A percentile compares a stretch with the other conserved stretches of the same genome.
phyloP scores from a whole-genome alignment of 92 coral and sea anemone genomes.

The Blastomussa wellsi region DNA sequence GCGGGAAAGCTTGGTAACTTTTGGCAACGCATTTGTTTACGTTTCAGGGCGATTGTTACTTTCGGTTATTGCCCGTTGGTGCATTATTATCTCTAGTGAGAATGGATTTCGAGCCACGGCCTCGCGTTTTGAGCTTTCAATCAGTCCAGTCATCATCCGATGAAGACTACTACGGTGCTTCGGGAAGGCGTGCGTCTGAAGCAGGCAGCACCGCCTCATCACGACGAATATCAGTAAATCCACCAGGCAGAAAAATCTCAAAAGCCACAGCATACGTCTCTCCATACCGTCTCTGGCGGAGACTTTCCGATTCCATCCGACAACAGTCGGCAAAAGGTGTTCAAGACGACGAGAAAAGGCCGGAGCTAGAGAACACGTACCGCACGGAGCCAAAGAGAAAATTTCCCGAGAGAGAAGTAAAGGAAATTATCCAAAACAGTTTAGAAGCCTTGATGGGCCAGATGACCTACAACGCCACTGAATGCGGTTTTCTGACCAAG shows the following conservation, averaged over 20 bases:
- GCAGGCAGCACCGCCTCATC: constrained; percentile 13
- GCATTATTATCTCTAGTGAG: not conserved
- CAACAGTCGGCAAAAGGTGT: not conserved
- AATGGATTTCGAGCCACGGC: constrained; percentile 30
- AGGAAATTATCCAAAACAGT: constrained; percentile 60
- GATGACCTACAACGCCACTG: constrained; percentile 49
- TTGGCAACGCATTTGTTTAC: constrained; percentile 7
- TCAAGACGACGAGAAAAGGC: constrained; percentile 23
- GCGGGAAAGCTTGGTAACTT: constrained; percentile 8
- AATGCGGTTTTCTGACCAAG: constrained; percentile 69
- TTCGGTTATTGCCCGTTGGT: not conserved
- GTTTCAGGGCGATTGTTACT: not conserved
- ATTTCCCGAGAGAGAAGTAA: constrained; percentile 73
- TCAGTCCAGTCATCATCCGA: constrained; percentile 25
- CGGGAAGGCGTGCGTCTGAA: not conserved
- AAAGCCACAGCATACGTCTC: constrained; percentile 43
- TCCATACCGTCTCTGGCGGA: constrained; percentile 58
- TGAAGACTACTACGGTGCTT: not conserved
- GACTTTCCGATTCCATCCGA: constrained; percentile 28
- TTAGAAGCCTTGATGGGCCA: constrained; percentile 47
- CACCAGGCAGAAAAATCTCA: constrained; percentile 31
- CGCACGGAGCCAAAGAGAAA: constrained; percentile 76
- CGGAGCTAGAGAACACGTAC: constrained; percentile 76
- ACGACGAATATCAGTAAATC: constrained; percentile 3
- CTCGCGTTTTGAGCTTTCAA: constrained; percentile 39